These are phyloP conservation scores for Cheilosia variabilis DNA, from an alignment of 2,888 invertebrate species.

Conservation along the genomic window DNA sequence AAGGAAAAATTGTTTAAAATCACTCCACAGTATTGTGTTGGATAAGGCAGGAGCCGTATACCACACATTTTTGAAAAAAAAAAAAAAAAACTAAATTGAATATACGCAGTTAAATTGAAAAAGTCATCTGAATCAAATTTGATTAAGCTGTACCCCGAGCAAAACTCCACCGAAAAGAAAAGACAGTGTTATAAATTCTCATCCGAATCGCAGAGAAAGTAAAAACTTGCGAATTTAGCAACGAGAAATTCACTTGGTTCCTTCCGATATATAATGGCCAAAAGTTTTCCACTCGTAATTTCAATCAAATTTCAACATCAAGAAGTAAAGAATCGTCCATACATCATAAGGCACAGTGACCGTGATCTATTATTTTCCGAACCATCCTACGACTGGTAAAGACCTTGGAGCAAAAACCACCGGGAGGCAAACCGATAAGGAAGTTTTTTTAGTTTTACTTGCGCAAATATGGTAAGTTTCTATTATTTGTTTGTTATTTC, in stretches of 20 bases:
- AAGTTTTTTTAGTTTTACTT: slow-evolving; percentile 39
- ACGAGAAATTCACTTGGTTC: slow-evolving; percentile 55
- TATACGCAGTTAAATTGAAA: slow-evolving; percentile 4
- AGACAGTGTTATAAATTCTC: neutral
- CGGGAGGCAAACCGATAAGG: slow-evolving; percentile 42
- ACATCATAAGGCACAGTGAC: slow-evolving; percentile 81
- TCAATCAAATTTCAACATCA: slow-evolving; percentile 67
- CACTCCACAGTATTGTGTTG: slow-evolving; percentile 55
- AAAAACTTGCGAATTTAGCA: slow-evolving; percentile 36
- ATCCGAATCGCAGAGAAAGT: slow-evolving; percentile 6
- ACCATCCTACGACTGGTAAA: slow-evolving; percentile 69
- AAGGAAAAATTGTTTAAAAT: slow-evolving; percentile 41
- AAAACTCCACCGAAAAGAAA: neutral
- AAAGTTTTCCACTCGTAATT: slow-evolving; percentile 61
- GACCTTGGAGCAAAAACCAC: slow-evolving; percentile 44
- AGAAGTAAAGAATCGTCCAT: slow-evolving; percentile 78
- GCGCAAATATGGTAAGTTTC: slow-evolving; percentile 68
- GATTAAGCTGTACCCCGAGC: neutral
- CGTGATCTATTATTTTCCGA: slow-evolving; percentile 79
- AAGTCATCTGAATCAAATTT: slow-evolving; percentile 2
- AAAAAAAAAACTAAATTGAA: neutral
- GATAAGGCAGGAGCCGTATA: slow-evolving; percentile 60
- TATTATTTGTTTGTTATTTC: neutral
- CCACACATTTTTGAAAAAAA: slow-evolving; percentile 26
- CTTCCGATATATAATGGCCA: slow-evolving; percentile 67